These are phyloP conservation scores for Merluccius polli DNA, from an alignment of 2,797 vertebrate species.

Conservation along the genomic window DNA sequence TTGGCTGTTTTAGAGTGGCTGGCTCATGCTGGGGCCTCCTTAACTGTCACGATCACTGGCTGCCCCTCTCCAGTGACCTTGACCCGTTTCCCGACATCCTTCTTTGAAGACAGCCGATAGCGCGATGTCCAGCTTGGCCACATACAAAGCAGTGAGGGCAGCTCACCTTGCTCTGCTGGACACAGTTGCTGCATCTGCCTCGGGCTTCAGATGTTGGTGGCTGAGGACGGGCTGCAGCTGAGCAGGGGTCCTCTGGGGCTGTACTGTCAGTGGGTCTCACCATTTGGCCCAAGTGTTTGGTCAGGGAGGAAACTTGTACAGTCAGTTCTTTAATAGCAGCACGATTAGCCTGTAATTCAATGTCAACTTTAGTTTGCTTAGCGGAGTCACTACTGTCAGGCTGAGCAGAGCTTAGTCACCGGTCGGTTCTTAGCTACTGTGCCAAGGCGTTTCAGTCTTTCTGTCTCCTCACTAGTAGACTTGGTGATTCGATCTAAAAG, in stretches of 20 bases:
- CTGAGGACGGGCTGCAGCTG: background rate
- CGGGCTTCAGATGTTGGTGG: background rate
- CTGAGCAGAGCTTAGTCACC: slow-evolving; percentile 6
- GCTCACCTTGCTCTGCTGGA: slow-evolving; percentile 1
- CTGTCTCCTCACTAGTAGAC: slow-evolving; percentile 1
- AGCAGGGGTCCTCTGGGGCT: no score
- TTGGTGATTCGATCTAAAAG: slow-evolving; percentile 7
- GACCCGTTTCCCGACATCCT: slow-evolving; percentile 11
- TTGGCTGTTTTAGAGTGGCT: background rate
- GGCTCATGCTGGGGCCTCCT: background rate
- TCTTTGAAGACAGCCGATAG: slow-evolving; percentile 19
- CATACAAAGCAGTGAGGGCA: slow-evolving; percentile 29
- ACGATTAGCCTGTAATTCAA: slow-evolving; percentile 12
- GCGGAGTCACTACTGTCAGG: slow-evolving; percentile 7
- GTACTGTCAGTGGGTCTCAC: slow-evolving; percentile 5
- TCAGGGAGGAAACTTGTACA: slow-evolving; percentile 29
- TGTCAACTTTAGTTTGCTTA: slow-evolving; percentile 6
- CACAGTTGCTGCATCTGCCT: slow-evolving; percentile 18
- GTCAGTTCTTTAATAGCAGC: slow-evolving; percentile 22
- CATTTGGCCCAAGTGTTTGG: slow-evolving; percentile 17
- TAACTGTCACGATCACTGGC: background rate
- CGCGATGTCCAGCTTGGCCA: slow-evolving; percentile 24
- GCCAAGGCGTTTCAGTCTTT: slow-evolving; percentile 2
- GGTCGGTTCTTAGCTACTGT: slow-evolving; percentile 3
- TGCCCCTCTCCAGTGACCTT: slow-evolving; percentile 33